Conservation (phyloP, 1,140 invertebrate genomes). For the Drosophila burlai region DNA sequence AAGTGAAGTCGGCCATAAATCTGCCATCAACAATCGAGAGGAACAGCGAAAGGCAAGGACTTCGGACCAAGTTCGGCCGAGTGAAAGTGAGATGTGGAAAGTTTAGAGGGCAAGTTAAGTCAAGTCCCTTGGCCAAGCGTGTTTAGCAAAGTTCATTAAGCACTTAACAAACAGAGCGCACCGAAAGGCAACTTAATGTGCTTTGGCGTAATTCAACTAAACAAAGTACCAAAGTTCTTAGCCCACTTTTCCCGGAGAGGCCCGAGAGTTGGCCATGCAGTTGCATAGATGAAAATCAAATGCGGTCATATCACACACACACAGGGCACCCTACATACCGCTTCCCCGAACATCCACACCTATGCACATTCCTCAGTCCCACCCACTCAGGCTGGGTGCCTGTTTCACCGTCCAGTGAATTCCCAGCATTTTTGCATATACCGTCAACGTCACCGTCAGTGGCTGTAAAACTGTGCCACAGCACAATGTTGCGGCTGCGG, state of each 20-base stretch:
- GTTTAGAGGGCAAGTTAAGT: slow-evolving; percentile 55
- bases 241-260: slow-evolving; percentile 20
- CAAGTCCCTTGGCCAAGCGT: slow-evolving; percentile 40
- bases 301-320: slow-evolving; percentile 40
- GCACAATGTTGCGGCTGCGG: slow-evolving; percentile 51
- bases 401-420: slow-evolving; percentile 34
- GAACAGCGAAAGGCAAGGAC: neutral
- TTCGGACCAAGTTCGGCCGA: slow-evolving; percentile 32
- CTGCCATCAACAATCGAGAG: slow-evolving; percentile 10
- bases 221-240: slow-evolving; percentile 62
- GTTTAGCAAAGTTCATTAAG: slow-evolving; percentile 65
- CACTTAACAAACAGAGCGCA: slow-evolving; percentile 60
- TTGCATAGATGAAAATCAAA: slow-evolving; percentile 55
- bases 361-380: slow-evolving; percentile 10
- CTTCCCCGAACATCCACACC: neutral
- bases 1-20: slow-evolving; percentile 22
- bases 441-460: slow-evolving; percentile 49
- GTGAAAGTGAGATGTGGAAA: slow-evolving; percentile 59
- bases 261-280: slow-evolving; percentile 9
- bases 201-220: slow-evolving; percentile 61
- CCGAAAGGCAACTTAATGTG: slow-evolving; percentile 46
- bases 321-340: neutral
- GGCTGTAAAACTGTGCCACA: slow-evolving; percentile 51
- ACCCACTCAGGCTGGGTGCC: slow-evolving; percentile 16
- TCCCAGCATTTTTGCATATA: slow-evolving; percentile 56